These are phyloP conservation scores for Campoplex capitator DNA, from an alignment of 2,888 invertebrate genomes.

Conservation along the genomic window DNA sequence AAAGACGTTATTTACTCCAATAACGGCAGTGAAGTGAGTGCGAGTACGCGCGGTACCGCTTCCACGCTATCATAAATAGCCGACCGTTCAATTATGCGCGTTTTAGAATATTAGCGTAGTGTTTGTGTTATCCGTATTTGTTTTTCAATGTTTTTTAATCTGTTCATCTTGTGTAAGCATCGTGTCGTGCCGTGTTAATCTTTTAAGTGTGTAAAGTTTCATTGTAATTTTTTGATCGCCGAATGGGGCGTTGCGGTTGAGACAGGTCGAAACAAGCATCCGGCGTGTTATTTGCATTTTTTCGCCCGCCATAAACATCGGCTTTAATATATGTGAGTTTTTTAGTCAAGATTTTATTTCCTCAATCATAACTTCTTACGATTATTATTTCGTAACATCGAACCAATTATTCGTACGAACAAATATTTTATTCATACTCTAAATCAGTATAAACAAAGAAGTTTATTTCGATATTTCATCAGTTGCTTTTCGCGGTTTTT, in stretches of 20 bases:
- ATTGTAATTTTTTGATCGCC: slow-evolving; percentile 7
- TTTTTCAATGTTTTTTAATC: not conserved
- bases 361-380: not conserved
- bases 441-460: not conserved
- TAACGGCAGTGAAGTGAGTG: slow-evolving; percentile 36
- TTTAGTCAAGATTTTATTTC: not conserved
- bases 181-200: slow-evolving; percentile 9
- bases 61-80: slow-evolving; percentile 12
- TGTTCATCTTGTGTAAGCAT: not conserved
- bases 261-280: slow-evolving; percentile 60
- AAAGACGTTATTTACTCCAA: slow-evolving; percentile 62
- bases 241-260: slow-evolving; percentile 48
- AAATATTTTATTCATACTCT: not conserved
- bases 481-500: not conserved
- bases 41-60: slow-evolving; percentile 6
- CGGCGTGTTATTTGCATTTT: slow-evolving; percentile 50
- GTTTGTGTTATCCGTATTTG: slow-evolving; percentile 17
- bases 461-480: not conserved
- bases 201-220: not conserved
- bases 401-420: not conserved
- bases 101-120: slow-evolving; percentile 35
- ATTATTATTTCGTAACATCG: not conserved
- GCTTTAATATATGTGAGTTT: slow-evolving; percentile 49
- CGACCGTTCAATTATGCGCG: slow-evolving; percentile 36
- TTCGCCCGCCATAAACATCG: slow-evolving; percentile 58